phyloP scores from a whole-genome alignment of 2,888 invertebrate genomes.

The Phyllotreta cruciferae region DNA sequence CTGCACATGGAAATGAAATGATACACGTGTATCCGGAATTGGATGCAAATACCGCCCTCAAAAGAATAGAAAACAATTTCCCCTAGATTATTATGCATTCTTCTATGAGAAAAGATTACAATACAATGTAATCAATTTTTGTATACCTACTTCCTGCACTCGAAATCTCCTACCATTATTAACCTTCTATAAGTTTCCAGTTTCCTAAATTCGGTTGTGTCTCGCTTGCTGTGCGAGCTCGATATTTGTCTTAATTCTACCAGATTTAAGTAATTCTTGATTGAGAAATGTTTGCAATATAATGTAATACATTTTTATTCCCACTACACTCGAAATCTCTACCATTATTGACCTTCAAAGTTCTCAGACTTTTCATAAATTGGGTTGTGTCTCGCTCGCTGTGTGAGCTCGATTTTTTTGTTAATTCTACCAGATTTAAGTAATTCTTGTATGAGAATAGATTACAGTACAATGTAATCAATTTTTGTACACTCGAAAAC shows the following conservation, averaged over 20 bases:
- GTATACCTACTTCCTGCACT: background rate
- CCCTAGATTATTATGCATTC: constrained; percentile 9
- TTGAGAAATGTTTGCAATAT: background rate
- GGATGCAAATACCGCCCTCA: constrained; percentile 12
- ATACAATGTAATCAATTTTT: background rate
- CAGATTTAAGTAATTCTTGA: no score
- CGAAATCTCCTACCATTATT: constrained; percentile 7
- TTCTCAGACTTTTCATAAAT: no score
- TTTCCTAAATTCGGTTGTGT: no score
- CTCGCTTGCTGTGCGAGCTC: no score
- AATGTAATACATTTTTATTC: background rate
- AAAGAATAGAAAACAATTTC: constrained; percentile 17
- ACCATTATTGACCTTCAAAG: background rate
- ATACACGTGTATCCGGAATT: constrained; percentile 18
- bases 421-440: no score
- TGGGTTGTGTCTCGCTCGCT: no score
- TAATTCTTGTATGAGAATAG: background rate
- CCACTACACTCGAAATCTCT: constrained; percentile 4
- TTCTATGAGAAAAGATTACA: no score
- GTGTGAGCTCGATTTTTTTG: no score
- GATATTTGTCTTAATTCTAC: no score
- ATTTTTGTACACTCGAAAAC: constrained; percentile 2
- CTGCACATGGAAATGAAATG: constrained; percentile 18
- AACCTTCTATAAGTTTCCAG: background rate
- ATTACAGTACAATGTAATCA: background rate